Base-by-base conservation (phyloP, 2,113 vertebrate genomes). In the Stigmatopora nigra region DNA sequence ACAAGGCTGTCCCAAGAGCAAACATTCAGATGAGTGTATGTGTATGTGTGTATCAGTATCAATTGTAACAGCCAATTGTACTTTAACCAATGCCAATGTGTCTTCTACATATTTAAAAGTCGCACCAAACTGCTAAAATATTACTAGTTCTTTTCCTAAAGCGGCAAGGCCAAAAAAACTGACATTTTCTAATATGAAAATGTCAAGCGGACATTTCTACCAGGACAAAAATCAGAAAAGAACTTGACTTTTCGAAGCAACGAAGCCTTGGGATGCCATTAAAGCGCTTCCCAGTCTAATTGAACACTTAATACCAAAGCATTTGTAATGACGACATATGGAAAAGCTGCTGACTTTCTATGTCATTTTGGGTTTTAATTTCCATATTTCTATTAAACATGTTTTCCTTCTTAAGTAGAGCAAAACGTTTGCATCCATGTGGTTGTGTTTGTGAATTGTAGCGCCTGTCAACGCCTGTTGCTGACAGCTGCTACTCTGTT, bases 401-500 rank as follows among this genome's bases (percentile, higher is more conserved):
- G 19, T 45, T 56, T 56, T 22, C 9, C 51, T 31, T 31, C 51
- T 53, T 53, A 53, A 22, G 51, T 5, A 44, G 36, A 60, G 17
- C 36, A 60, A 22, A 22, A 25, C 35, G 57, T 59, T 35, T 58
- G 57, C 16, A 16, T 56, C 22, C 35, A 25, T 35, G 56, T 56
- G 12, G 51, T 63, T 55, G 35, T 69, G 49, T 61, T 49, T 68
- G 53, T 44, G 64, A 64, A 44, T 35, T 52, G 44, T 46, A 56
- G 56, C 3, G 61, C 67, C 65, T 79, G 80, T 75, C 77, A 78
- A 75, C 44, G 68, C 63, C 74, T 61, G 59, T 63, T 47, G 69
- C 61, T 69, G 78, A 77, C 80, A 85, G 78, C 77, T 35, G 73
- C 68, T 47, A n/a, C 70, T 44, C 71, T 63, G 69, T 31, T 74